phyloP scores from a whole-genome alignment of 2,113 vertebrate species.

The Calonectris borealis region DNA sequence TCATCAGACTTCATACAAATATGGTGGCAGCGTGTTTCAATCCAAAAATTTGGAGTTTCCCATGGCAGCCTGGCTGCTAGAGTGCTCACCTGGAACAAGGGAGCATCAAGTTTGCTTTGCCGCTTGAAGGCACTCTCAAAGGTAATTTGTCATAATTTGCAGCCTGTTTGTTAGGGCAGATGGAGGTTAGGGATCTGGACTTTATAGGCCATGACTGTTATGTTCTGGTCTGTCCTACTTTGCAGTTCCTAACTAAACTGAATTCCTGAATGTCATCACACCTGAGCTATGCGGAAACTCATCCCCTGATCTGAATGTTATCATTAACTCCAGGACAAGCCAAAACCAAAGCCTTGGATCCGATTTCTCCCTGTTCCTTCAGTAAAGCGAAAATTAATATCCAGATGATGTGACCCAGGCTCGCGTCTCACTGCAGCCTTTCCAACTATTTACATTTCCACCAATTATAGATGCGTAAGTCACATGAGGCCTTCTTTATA shows the following conservation, averaged over 20 bases:
- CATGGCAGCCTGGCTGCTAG: background rate
- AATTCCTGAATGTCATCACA: background rate
- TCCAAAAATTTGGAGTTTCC: background rate
- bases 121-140: background rate
- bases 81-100: background rate
- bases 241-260: background rate
- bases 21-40: background rate
- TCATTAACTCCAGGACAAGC: background rate
- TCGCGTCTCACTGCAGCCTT: background rate
- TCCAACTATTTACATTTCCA: background rate
- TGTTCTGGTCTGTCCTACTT: background rate
- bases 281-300: background rate
- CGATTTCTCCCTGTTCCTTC: background rate
- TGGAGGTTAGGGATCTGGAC: background rate
- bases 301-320: background rate
- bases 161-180: background rate
- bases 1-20: background rate
- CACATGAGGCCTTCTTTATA: background rate
- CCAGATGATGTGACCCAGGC: background rate
- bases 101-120: background rate
- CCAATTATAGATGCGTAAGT: background rate
- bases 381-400: background rate
- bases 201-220: background rate
- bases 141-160: background rate
- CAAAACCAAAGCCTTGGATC: background rate